Evolutionary conservation across 2,113 vertebrate species (phyloP).

Genomic region (Loxodonta africana): DNA sequence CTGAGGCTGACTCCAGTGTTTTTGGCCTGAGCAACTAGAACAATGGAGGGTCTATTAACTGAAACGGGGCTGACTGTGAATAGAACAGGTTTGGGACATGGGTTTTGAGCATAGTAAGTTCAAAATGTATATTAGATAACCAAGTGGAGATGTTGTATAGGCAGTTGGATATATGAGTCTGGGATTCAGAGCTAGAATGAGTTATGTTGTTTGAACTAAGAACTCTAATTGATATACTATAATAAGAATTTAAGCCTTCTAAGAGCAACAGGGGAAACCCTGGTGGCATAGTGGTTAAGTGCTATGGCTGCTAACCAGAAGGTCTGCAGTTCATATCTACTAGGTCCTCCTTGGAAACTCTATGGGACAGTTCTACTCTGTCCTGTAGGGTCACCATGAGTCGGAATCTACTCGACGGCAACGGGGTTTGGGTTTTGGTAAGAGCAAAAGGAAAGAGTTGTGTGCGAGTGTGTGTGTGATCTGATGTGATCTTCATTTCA

Average conservation of each 20-base stretch:
- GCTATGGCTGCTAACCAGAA: too few relatives aligned
- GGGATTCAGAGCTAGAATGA: neutral
- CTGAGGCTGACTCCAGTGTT: neutral
- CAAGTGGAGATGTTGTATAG: neutral
- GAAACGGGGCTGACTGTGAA: neutral
- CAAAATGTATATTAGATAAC: neutral
- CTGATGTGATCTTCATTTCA: neutral
- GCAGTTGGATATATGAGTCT: neutral
- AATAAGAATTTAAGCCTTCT: conserved; percentile 13
- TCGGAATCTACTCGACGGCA: too few relatives aligned
- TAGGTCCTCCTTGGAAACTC: too few relatives aligned
- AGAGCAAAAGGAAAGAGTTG: neutral
- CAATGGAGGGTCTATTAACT: neutral
- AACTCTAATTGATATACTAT: neutral
- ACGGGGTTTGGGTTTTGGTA: too few relatives aligned
- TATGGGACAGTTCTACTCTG: too few relatives aligned
- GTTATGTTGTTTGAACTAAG: conserved; percentile 11
- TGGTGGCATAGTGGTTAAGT: too few relatives aligned
- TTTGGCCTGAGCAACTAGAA: neutral
- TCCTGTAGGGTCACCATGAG: too few relatives aligned
- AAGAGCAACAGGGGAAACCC: neutral
- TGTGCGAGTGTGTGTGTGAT: neutral
- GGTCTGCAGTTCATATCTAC: too few relatives aligned
- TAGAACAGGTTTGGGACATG: neutral
- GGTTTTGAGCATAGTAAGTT: neutral